A percentile compares a stretch with the other conserved stretches of the same genome.
These are phyloP conservation scores for Pogonus chalceus DNA, from an alignment of 1,140 invertebrate genomes.

Conservation along the genomic window DNA sequence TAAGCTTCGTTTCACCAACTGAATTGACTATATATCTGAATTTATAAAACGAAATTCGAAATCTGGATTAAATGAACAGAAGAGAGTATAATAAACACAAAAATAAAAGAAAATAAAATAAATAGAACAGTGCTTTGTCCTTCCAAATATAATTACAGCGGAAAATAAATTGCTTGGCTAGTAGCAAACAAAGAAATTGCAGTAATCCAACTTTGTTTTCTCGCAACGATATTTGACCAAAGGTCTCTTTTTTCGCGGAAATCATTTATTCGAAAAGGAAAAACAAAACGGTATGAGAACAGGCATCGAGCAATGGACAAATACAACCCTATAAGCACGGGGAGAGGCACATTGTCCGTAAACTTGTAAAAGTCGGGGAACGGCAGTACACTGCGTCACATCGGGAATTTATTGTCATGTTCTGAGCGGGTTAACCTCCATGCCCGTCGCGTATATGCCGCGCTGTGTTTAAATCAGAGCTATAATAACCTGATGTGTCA, in stretches of 20 bases:
- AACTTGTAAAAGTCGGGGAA: too few species aligned
- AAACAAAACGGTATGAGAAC: slow-evolving; percentile 1
- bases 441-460: background rate
- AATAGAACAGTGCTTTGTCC: too few species aligned
- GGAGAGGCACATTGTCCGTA: background rate
- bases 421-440: slow-evolving; percentile 1
- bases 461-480: slow-evolving; percentile 1
- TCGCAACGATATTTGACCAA: background rate
- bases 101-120: too few species aligned
- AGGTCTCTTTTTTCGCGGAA: background rate
- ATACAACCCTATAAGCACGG: background rate
- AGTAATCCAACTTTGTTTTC: slow-evolving; percentile 2
- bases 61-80: too few species aligned
- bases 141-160: background rate
- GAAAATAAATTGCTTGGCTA: slow-evolving; percentile 1
- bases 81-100: too few species aligned
- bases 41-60: too few species aligned
- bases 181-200: slow-evolving; percentile 1
- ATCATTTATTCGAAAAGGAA: slow-evolving; percentile 1
- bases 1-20: too few species aligned
- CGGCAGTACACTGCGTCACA: background rate
- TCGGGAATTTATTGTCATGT: slow-evolving; percentile 2
- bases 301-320: background rate
- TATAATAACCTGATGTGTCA: slow-evolving; percentile 4
- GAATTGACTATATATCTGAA: too few species aligned